A percentile compares a stretch with the other conserved stretches of the same genome.
Conservation (phyloP, 1,140 invertebrate species). For the Nasonia longicornis region DNA sequence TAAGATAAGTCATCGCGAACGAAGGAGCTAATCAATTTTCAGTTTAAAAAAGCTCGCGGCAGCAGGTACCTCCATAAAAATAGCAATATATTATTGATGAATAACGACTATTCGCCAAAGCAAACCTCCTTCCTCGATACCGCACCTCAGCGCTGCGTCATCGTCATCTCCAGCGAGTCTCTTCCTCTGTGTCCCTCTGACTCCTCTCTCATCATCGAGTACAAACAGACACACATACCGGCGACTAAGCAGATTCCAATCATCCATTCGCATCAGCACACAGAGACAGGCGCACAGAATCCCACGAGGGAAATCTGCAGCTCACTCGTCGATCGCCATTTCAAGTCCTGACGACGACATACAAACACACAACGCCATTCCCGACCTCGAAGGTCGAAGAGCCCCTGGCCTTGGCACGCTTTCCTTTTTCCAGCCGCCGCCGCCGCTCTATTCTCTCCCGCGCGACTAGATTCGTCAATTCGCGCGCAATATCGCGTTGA, state of each 20-base stretch:
- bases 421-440: slow-evolving; percentile 49
- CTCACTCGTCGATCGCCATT: neutral
- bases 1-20: no score
- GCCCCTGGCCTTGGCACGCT: slow-evolving; percentile 59
- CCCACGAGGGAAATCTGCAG: neutral
- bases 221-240: neutral
- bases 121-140: neutral
- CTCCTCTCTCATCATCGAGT: neutral
- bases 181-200: no score
- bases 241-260: neutral
- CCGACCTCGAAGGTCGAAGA: slow-evolving; percentile 50
- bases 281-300: neutral
- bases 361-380: slow-evolving; percentile 35
- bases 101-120: neutral
- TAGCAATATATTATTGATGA: neutral
- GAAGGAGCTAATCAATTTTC: no score
- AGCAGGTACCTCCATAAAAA: no score
- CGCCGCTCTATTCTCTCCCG: slow-evolving; percentile 23
- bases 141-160: neutral
- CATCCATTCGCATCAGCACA: neutral
- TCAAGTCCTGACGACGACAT: slow-evolving; percentile 18
- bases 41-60: no score
- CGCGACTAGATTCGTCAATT: slow-evolving; percentile 36
- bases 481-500: slow-evolving; percentile 28
- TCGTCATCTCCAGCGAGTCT: neutral